These are phyloP conservation scores for Cordylochernes scorpioides DNA, from an alignment of 2,888 invertebrate genomes.

Conservation along the genomic window DNA sequence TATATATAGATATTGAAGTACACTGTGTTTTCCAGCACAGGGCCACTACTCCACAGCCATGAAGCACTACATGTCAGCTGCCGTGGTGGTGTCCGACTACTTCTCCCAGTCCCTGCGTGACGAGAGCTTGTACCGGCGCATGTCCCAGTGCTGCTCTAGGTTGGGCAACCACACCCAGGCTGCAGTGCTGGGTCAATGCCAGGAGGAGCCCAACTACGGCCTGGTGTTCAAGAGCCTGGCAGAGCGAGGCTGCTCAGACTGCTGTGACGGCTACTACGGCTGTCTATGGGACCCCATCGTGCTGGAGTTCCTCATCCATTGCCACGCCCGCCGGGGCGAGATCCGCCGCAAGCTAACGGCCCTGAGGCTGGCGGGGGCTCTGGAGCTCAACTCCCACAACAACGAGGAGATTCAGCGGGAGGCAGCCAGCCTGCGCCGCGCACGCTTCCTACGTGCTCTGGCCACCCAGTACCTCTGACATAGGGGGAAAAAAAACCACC, in stretches of 20 bases:
- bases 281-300: constrained; percentile 78
- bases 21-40: constrained; percentile 14
- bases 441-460: constrained; percentile 58
- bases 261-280: constrained; percentile 15
- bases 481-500: too few relatives aligned
- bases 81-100: constrained; percentile 57
- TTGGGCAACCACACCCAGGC: constrained; percentile 66
- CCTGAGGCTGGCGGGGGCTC: constrained; percentile 53
- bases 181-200: constrained; percentile 66
- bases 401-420: constrained; percentile 80
- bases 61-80: constrained; percentile 41
- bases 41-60: constrained; percentile 31
- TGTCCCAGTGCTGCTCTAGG: constrained; percentile 70
- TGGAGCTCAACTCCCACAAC: constrained; percentile 82
- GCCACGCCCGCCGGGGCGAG: constrained; percentile 67
- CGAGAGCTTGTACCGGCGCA: constrained; percentile 50
- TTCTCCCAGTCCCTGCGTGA: constrained; percentile 52
- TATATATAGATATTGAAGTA: too few relatives aligned
- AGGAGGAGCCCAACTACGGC: constrained; percentile 70
- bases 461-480: constrained; percentile 27
- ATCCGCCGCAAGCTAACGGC: constrained; percentile 59
- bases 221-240: constrained; percentile 71
- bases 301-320: constrained; percentile 48
- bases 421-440: constrained; percentile 59
- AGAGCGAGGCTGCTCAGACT: constrained; percentile 42